Evolutionary conservation across 2,113 vertebrate genomes (phyloP), one percentile per base, ranked within the genome.

Genomic region (Cariama cristata): DNA sequence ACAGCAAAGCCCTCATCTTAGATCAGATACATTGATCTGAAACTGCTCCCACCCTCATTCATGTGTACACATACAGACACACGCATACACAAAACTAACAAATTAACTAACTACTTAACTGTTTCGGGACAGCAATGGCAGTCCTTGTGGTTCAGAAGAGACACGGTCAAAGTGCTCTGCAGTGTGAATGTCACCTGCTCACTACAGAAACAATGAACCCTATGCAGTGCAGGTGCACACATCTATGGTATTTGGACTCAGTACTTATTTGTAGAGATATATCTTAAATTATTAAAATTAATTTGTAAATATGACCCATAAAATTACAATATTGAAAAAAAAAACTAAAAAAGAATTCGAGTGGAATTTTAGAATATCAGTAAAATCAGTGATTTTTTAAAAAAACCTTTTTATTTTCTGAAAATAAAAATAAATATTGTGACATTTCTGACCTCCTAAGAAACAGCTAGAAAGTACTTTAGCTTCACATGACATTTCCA

Each of bases 201-300:
- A 1, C 17, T 33, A 44, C 35, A 52, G 35, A 64, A 80, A 38
- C 3, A 67, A 27, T 12, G 28, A 86, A n/a, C 33, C 11, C 30
- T 32, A 40, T 24, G 11, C 45, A 52, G 19, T 28, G 27, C 24
- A 66, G 14, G 15, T 23, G 8, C 22, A 44, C 0, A 0, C 0
- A 0, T 35, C 30, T 42, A 14, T 23, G 21, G 13, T 50, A 45
- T 32, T 69, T 42, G 21, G 44, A 74, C 15, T 33, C 6, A 0
- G 16, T 35, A 63, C 14, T 52, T 79, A 52, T 35, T n/a, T 63
- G 33, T 35, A 79, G 14, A 64, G 24, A 3, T 27, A 12, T 56
- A 33, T 14, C 12, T 53, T 28, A 55, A 60, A 52, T 24, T 38
- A 47, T 42, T 55, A 28, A 86, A 72, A 77, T 44, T 32, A 22